Base-by-base conservation (phyloP, 2,113 vertebrate species). In the Zeus faber region DNA sequence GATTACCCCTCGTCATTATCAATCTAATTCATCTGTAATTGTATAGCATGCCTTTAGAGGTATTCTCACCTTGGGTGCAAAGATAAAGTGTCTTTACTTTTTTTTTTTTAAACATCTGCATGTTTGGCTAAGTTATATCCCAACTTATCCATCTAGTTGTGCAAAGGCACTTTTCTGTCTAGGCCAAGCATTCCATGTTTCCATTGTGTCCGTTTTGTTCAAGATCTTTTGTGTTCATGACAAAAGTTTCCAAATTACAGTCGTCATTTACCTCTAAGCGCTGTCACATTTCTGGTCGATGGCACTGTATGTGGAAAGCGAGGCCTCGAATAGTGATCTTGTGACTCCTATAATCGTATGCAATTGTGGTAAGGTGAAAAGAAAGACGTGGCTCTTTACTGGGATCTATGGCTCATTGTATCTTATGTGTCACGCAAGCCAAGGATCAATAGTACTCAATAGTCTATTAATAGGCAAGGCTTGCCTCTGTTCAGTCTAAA, bases 361-460 rank as follows among this genome's bases (percentile, higher is more conserved):
- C 87, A 86, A 91, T 87, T 87, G 88, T 84, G 78, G 74, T 83
- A 76, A 82, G 87, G 83, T 76, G 72, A 85, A 85, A 85, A 85
- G 78, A 85, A 84, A 86, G 65, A 71, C 70, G 71, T 57, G 64
- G 71, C 75, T 82, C 82, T 88, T 85, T 81, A 73, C 80, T 58
- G 76, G 78, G 83, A 87, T 88, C 84, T 79, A 89, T 89, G 87
- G 83, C 84, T 87, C 86, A 88, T 90, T 90, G 89, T 89, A 87
- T 85, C 85, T 79, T 70, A 65, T 77, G 85, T 87, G 85, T 88
- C 85, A 88, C 81, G 79, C 29, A 76, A 85, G 87, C 83, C 82
- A 78, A 54, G 69, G 80, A 89, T 91, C 89, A 74, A 91, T 89
- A 84, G 50, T 61, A 85, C 85, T 91, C 89, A 85, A 91, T 91